Conservation (phyloP, 2,797 vertebrate species). For the Myotis findleyi region DNA sequence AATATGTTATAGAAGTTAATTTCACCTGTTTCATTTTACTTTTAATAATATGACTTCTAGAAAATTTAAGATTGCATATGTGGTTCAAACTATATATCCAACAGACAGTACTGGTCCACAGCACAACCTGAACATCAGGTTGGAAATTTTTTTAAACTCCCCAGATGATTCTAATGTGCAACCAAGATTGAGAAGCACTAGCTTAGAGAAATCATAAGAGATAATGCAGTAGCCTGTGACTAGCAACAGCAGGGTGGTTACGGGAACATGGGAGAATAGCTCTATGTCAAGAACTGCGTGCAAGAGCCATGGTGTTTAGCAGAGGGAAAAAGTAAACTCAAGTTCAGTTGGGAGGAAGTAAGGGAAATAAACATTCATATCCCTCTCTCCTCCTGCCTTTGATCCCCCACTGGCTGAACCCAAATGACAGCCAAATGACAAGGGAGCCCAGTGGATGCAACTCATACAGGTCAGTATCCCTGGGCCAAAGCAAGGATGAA, state of each 20-base stretch:
- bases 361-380: background rate
- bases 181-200: background rate
- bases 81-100: background rate
- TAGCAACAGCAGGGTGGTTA: background rate
- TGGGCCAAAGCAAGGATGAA: background rate
- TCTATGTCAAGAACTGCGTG: background rate
- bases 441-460: background rate
- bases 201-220: background rate
- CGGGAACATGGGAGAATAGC: background rate
- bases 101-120: background rate
- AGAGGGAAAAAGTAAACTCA: background rate
- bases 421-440: background rate
- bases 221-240: background rate
- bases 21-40: slow-evolving; percentile 7
- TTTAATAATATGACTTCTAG: background rate
- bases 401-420: background rate
- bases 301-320: background rate
- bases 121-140: background rate
- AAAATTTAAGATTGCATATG: slow-evolving; percentile 2
- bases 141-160: background rate
- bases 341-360: background rate
- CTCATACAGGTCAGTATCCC: background rate
- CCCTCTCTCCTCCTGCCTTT: background rate
- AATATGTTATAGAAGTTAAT: slow-evolving; percentile 3
- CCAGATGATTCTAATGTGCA: background rate